A percentile compares a stretch with the other conserved stretches of the same genome.
Conservation (phyloP, 30 jellyfish, hydroid and myxozoan species). For the Aurelia coerulea region DNA sequence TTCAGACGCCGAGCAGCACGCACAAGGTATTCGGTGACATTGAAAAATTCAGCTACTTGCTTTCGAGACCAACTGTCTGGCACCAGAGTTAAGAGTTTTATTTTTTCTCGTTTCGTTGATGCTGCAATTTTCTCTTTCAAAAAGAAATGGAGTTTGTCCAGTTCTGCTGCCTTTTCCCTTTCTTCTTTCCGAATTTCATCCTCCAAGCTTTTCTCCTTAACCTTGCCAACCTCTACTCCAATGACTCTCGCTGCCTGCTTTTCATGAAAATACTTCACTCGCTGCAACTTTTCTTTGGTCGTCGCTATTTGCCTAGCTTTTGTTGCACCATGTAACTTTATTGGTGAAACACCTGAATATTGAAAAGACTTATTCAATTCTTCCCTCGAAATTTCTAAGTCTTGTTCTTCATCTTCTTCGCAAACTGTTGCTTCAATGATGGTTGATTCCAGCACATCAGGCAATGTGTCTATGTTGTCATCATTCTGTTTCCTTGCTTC, state of each 20-base stretch:
- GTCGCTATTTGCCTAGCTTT: constrained; percentile 3
- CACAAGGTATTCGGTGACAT: constrained; percentile 43
- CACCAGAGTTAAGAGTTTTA: constrained; percentile 33
- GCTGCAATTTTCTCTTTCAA: constrained; percentile 15
- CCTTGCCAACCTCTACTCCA: not conserved
- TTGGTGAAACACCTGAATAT: not conserved
- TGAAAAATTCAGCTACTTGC: constrained; percentile 30
- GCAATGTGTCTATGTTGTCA: not conserved
- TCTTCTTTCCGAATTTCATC: not conserved
- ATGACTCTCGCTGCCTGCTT: constrained; percentile 20
- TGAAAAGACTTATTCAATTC: not conserved
- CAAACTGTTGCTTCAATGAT: not conserved
- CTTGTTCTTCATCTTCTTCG: not conserved
- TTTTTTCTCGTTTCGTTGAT: not conserved
- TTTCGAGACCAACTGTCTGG: too few species aligned
- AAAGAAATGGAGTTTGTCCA: constrained; percentile 36
- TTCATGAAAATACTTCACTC: not conserved
- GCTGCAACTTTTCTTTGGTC: constrained; percentile 3
- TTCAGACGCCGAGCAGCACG: constrained; percentile 30
- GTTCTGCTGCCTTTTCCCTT: constrained; percentile 27
- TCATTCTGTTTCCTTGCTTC: not conserved
- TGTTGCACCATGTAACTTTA: not conserved
- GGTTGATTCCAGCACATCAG: not conserved
- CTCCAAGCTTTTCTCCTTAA: not conserved
- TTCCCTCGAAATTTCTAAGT: not conserved